Base-by-base conservation (phyloP, 2,888 invertebrate species). In the Terebella lapidaria region DNA sequence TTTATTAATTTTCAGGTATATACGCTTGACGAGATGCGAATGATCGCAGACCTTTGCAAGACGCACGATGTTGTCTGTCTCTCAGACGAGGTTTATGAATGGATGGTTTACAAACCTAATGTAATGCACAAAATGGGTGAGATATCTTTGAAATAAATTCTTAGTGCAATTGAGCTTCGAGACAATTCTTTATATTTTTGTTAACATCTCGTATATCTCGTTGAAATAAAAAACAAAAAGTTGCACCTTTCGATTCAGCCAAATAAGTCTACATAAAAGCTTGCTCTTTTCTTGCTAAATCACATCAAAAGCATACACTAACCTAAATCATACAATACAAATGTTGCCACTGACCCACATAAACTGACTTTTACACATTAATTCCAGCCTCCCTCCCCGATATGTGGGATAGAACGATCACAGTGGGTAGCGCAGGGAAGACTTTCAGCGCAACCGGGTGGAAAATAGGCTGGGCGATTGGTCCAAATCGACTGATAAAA, bases 21-120 rank as follows among this genome's bases (percentile, higher is more conserved):
- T 69, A 72, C 70, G 0, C 62, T 65, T 35, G 76, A 78, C 29
- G 85, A 85, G 69, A 67, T 85, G 30, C 73, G 81, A 63, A 71
- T 78, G 65, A 90, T 99, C 68, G 94, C 94, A 0, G 84, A 89
- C 67, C 82, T 99, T 60, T 96, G 95, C 79, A 90, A 89, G 76
- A 92, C 95, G 75, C 89, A 92, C 85, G 89, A 99, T 78, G 89
- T 91, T 2, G 82, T 99, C 5, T 94, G 94, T 60, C 82, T 99
- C 24, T 89, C 94, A 0, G 99, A 99, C 81, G 99, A 99, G 81
- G 99, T 99, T 0, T 99, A 99, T 71, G 97, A 99, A 80, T 97
- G 95, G 94, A 86, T 99, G 78, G 90, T 92, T n/a, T 79, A 72
- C 61, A 60, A 63, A 4, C 84, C 86, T 28, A 84, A 90, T 72